Evolutionary conservation across 2,797 vertebrate species (phyloP), one percentile per base, ranked within the genome.

Genomic region (Poeciliopsis presidionis): DNA sequence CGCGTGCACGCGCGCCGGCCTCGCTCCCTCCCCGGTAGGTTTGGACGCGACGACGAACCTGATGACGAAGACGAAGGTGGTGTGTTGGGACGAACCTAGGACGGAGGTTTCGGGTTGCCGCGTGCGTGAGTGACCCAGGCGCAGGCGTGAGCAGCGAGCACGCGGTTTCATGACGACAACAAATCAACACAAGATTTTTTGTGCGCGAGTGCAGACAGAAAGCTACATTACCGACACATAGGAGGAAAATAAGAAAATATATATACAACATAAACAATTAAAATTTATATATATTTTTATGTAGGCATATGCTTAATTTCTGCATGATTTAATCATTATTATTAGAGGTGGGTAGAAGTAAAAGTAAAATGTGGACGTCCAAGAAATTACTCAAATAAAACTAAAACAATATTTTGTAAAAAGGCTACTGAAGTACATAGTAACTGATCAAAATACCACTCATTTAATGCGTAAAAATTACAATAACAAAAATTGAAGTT

Each of bases 1-100:
- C 55, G 76, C 85, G 79, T 45, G 84, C 46, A 80, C 90, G 90
- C 85, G 90, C 82, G 0, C 9, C 36, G 51, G 47, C 45, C 82
- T 87, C 85, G 88, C 73, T 63, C 61, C 2, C 8, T 61, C 59
- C n/a, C 8, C 41, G 0, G 2, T 63, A 33, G 30, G 30, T 33
- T 33, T 33, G 30, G 30, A 33, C 30, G 30, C 30, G 30, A 33
- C 1, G 30, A 33, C 30, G 30, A 33, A n/a, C n/a, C n/a, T 2
- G 30, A 33, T 2, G 30, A 33, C 30, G 30, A 2, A 33, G 30
- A 33, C 30, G 30, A 33, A 2, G 30, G 30, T 33, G 30, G 30
- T 33, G 30, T n/a, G n/a, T n/a, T n/a, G n/a, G n/a, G n/a, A n/a
- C n/a, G n/a, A n/a, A n/a, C n/a, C n/a, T n/a, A n/a, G 30, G 30